These are phyloP conservation scores for Poecilia gillii DNA, from an alignment of 2,797 vertebrate species.

Conservation along the genomic window DNA sequence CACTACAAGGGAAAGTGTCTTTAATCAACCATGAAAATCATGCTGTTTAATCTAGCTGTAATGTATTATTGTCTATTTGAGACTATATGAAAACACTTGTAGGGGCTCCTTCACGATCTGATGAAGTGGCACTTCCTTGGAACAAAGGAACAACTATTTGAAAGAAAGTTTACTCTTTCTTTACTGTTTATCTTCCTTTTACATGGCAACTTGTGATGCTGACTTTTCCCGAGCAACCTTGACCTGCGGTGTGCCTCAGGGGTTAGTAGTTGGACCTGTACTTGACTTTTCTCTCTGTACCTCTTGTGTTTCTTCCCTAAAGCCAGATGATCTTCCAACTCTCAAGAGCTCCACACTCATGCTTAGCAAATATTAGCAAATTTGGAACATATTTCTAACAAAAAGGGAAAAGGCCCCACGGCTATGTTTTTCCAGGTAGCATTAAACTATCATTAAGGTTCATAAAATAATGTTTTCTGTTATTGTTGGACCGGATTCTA, in stretches of 20 bases:
- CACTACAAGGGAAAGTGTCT: not conserved
- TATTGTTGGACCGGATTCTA: not conserved
- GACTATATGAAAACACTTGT: not conserved
- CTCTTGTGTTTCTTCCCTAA: not conserved
- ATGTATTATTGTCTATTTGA: not conserved
- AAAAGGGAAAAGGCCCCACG: not conserved
- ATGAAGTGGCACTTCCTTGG: not conserved
- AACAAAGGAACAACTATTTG: not conserved
- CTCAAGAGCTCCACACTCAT: not conserved
- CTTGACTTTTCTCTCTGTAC: not conserved
- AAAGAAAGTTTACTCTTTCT: not conserved
- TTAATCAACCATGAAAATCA: not conserved
- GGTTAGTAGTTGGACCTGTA: not conserved
- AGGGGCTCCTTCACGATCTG: not conserved
- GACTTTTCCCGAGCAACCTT: not conserved
- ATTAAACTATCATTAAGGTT: not conserved
- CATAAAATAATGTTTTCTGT: not conserved
- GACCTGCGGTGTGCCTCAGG: not conserved
- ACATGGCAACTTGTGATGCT: not conserved
- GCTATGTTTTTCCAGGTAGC: not conserved
- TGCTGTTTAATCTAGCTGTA: not conserved
- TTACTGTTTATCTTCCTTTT: not conserved
- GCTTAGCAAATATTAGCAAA: not conserved
- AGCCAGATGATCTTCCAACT: not conserved
- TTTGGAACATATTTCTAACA: not conserved